Base-by-base conservation (phyloP, 2,113 vertebrate genomes). In the Mormoops blainvillei region DNA sequence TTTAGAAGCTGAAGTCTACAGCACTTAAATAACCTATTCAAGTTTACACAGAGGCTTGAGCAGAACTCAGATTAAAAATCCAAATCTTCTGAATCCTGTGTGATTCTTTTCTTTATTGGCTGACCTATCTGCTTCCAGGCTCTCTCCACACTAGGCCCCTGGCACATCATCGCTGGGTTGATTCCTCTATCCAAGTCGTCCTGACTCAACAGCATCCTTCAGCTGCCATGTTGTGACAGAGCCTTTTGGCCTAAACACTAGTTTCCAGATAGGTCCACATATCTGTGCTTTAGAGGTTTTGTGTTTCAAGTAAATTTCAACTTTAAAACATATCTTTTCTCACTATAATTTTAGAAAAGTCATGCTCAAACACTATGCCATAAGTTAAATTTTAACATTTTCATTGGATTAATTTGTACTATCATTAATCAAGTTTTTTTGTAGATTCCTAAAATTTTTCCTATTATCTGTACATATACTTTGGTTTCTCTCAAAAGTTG, bases 321-420 rank as follows among this genome's bases (percentile, higher is more conserved):
- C 56, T 85, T 67, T 45, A 65, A 70, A 85, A 80, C 18, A 71
- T 28, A n/a, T 14, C 7, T 48, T 36, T 50, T 36, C 33, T 93
- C 41, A 87, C 6, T 83, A 14, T 63, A 26, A 82, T 88, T 93
- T 91, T 80, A 61, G 54, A 82, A 94, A 90, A 87, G 61, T 50
- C 65, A 93, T 3, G 65, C 24, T 94, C 16, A 70, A 92, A 65
- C 73, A 82, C 19, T 45, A 58, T 43, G 31, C 19, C 28, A 4
- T 65, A 48, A 58, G 24, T 88, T 71, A 92, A 94, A 85, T 89
- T 88, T 92, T 86, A 89, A 82, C 38, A 94, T 7, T 68, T 87
- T 45, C 38, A 93, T 24, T 61, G 2, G 4, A 90, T 80, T 87
- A 54, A 52, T 87, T 78, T 41, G 74, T 80, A 56, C 13, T 20